phyloP scores from a whole-genome alignment of 2,113 vertebrate species.

The Campylorhamphus procurvoides region DNA sequence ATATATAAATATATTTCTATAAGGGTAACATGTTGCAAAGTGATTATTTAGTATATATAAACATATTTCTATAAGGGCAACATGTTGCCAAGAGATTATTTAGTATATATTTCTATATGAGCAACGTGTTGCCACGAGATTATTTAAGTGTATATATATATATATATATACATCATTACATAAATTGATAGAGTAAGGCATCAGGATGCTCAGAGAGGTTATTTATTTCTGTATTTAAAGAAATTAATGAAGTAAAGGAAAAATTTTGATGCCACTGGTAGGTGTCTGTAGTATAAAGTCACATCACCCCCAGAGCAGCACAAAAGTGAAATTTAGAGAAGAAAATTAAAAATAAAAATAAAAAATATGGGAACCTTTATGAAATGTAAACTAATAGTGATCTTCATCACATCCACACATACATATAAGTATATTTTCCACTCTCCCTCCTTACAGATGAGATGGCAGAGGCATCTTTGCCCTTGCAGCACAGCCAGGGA shows the following conservation, averaged over 20 bases:
- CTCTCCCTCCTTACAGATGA: fast-evolving
- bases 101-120: too few species aligned
- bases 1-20: too few species aligned
- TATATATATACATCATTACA: not conserved
- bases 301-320: fast-evolving
- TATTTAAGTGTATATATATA: not conserved
- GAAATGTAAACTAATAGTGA: not conserved
- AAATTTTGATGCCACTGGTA: not conserved
- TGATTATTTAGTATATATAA: too few species aligned
- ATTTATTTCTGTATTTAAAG: not conserved
- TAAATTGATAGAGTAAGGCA: not conserved
- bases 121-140: not conserved
- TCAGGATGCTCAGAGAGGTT: too few species aligned
- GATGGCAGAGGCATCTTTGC: not conserved
- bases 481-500: fast-evolving
- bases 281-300: not conserved
- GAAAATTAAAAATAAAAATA: not conserved
- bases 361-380: not conserved
- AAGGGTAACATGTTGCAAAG: too few species aligned
- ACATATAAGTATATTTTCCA: not conserved
- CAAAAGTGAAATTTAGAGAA: not conserved
- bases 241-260: not conserved
- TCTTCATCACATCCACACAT: fast-evolving
- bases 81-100: not conserved
- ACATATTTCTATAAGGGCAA: too few species aligned